Evolutionary conservation across 2,797 vertebrate species (phyloP), one percentile per base, ranked within the genome.

Genomic region (Leptodactylus fallax): DNA sequence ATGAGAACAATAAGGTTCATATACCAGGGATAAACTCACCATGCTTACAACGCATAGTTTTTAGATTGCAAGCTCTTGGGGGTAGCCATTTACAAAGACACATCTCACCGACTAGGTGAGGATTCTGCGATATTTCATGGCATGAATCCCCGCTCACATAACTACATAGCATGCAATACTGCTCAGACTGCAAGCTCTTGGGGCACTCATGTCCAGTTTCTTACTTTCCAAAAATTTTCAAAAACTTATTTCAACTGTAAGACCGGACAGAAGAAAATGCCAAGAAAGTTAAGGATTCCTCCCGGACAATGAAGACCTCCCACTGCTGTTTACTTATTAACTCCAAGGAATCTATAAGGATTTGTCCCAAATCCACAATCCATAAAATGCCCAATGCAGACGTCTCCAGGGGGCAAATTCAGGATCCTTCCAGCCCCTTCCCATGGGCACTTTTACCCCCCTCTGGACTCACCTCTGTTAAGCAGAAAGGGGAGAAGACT

Each of bases 381-480:
- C 13, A 49, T 47, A 49, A n/a, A 80, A n/a, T 45, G 21, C 79
- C 86, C 23, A 69, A 19, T 17, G 8, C 23, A 27, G 25, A 16
- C 19, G 63, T 23, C 17, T 49, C 51, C 77, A 36, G 16, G 27
- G 12, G 27, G 8, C 11, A 36, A 45, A 1, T 60, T 10, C 17
- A 27, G 55, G 56, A 45, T 45, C 55, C 53, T n/a, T 12, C 56
- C 6, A 14, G 23, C 5, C n/a, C 23, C 21, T n/a, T 51, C 9
- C 47, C 51, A 36, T n/a, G 16, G 69, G 6, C 27, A 71, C 36
- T 9, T 19, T 72, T 49, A 16, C 74, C 45, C 81, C 61, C 61
- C n/a, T 72, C 16, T 55, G 78, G 67, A 85, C 88, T 89, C 72
- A 89, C 88, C 88, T 89, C 79, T 89, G 79, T 74, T 23, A 11